A percentile compares a stretch with the other conserved stretches of the same genome.
phyloP scores from a whole-genome alignment of 2,888 invertebrate species.

The Antheraea yamamai region DNA sequence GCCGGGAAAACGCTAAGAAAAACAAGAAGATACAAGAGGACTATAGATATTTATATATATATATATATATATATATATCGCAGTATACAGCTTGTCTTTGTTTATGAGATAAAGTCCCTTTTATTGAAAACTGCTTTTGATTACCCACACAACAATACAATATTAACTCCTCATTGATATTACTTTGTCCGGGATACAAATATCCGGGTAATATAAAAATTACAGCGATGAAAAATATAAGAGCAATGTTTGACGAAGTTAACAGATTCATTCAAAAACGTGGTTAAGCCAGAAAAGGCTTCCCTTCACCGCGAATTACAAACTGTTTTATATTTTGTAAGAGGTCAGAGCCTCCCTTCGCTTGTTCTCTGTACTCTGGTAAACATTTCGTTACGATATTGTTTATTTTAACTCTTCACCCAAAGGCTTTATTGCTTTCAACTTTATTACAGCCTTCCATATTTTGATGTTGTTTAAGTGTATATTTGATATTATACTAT shows the following conservation, averaged over 20 bases:
- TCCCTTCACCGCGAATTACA: not conserved
- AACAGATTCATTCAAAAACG: conserved; percentile 1
- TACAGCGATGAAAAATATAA: not conserved
- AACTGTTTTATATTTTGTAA: not conserved
- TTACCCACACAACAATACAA: not conserved
- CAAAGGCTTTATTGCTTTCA: conserved; percentile 7
- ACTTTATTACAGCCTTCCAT: not conserved
- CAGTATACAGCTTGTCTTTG: no score
- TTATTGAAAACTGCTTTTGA: no score
- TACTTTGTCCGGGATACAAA: not conserved
- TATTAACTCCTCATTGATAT: not conserved
- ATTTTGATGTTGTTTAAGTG: not conserved
- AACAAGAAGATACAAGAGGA: no score
- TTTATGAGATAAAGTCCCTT: no score
- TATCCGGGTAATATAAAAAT: not conserved
- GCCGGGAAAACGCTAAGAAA: no score
- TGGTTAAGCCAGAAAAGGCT: not conserved
- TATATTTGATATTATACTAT: not conserved
- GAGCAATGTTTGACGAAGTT: not conserved
- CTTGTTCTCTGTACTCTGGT: not conserved
- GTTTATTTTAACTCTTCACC: conserved; percentile 12
- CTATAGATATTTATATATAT: no score
- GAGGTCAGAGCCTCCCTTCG: not conserved
- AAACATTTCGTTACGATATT: conserved; percentile 7
- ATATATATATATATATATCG: no score